Evolutionary conservation across 2,113 vertebrate genomes (phyloP).

Genomic region (Tricholaema leucomelas): DNA sequence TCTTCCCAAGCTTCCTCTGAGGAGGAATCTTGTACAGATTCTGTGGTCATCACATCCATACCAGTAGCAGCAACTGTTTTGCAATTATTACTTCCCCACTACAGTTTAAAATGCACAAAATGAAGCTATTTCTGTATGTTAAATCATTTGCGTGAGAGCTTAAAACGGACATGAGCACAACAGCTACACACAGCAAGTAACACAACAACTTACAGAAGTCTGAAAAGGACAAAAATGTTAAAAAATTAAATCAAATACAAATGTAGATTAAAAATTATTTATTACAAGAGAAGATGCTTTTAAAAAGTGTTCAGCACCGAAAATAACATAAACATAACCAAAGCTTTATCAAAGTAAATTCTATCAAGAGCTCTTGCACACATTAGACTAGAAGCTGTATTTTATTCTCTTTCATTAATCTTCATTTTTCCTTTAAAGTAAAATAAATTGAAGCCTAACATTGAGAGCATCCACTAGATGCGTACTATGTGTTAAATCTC

Average conservation of each 20-base stretch:
- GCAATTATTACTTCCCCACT: too few species aligned
- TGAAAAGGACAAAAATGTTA: not conserved
- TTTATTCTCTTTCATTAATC: not conserved
- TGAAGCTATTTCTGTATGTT: not conserved
- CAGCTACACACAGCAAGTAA: not conserved
- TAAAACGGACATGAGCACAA: not conserved
- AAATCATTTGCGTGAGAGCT: not conserved
- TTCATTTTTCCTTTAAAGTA: not conserved
- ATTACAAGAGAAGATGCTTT: not conserved
- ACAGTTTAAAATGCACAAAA: not conserved
- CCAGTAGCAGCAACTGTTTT: not conserved
- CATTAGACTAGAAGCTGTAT: not conserved
- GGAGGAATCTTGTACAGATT: not conserved
- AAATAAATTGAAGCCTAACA: not conserved
- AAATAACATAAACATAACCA: conserved; percentile 56
- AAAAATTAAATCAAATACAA: not conserved
- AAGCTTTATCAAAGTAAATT: not conserved
- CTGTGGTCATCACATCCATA: not conserved
- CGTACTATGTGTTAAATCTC: not conserved
- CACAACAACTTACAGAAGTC: not conserved
- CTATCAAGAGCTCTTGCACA: conserved; percentile 33
- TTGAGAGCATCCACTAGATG: not conserved
- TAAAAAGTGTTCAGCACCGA: not conserved
- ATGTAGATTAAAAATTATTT: not conserved
- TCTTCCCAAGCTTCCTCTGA: not conserved